These are phyloP conservation scores for Montipora efflorescens DNA, from an alignment of 64 coral and sea anemone genomes.

Conservation along the genomic window DNA sequence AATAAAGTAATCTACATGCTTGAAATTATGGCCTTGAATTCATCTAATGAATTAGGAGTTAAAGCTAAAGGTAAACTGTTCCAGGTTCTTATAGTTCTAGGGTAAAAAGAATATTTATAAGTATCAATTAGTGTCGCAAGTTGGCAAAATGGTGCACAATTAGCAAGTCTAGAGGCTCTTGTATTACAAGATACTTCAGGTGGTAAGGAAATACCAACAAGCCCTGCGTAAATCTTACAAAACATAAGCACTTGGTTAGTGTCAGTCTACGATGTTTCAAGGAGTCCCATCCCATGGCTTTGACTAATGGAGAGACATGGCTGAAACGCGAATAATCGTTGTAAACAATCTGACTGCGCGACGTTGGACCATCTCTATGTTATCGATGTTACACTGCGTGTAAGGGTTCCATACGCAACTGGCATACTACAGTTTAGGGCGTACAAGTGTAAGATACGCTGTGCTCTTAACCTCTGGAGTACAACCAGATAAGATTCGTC, in stretches of 20 bases:
- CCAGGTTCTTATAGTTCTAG: neutral
- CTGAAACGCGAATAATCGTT: too few relatives aligned
- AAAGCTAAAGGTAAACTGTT: neutral
- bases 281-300: too few relatives aligned
- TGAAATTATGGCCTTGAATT: neutral
- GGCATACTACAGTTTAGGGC: constrained; percentile 60
- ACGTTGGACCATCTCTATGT: constrained; percentile 36
- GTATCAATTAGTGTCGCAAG: neutral
- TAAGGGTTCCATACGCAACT: constrained; percentile 39
- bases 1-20: neutral
- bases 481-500: constrained; percentile 66
- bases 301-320: too few relatives aligned
- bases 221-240: constrained; percentile 32
- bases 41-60: neutral
- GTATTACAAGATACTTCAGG: neutral
- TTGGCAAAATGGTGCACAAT: constrained; percentile 12
- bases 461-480: constrained; percentile 48
- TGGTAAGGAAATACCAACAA: constrained; percentile 16
- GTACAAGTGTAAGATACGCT: constrained; percentile 48
- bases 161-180: neutral
- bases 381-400: constrained; percentile 47
- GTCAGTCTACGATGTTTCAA: neutral
- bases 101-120: constrained; percentile 28
- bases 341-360: too few relatives aligned
- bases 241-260: neutral